Percentiles rank a stretch among this genome's conserved stretches.
phyloP scores from a whole-genome alignment of 2,113 vertebrate species.

The Copsychus sechellarum region DNA sequence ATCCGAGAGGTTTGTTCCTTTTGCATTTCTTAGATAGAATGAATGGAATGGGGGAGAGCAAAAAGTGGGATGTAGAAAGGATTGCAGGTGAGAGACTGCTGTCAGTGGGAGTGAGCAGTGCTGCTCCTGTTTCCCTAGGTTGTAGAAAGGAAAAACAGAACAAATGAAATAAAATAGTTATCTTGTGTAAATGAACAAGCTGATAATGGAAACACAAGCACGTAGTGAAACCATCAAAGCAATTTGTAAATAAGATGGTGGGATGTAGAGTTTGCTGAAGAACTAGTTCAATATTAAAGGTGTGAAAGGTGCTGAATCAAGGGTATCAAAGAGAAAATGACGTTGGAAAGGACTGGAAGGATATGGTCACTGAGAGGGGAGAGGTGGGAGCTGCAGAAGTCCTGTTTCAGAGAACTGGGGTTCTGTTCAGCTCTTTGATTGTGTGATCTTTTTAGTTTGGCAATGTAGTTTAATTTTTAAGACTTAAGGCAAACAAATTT shows the following conservation, averaged over 20 bases:
- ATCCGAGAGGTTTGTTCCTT: background rate
- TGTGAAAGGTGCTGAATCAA: background rate
- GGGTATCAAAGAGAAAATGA: background rate
- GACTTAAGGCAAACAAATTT: background rate
- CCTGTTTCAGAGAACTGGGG: background rate
- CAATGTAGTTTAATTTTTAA: background rate
- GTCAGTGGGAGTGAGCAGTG: background rate
- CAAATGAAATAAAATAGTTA: background rate
- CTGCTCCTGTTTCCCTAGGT: background rate
- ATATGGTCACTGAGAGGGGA: background rate
- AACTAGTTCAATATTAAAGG: background rate
- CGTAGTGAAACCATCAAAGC: fast-evolving
- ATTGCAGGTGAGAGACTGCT: background rate
- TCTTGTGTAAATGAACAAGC: background rate
- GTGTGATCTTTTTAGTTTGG: background rate
- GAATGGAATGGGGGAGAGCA: background rate
- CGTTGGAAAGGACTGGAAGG: background rate
- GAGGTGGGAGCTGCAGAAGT: background rate
- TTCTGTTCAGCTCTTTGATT: background rate
- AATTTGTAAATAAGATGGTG: background rate
- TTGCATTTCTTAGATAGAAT: background rate
- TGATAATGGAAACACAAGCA: background rate
- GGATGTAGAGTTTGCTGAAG: background rate
- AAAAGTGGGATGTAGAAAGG: background rate
- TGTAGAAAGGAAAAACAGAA: background rate